A percentile compares a stretch with the other conserved stretches of the same genome.
phyloP scores from a whole-genome alignment of 2,888 invertebrate species.

The Eugnorisma glareosa region DNA sequence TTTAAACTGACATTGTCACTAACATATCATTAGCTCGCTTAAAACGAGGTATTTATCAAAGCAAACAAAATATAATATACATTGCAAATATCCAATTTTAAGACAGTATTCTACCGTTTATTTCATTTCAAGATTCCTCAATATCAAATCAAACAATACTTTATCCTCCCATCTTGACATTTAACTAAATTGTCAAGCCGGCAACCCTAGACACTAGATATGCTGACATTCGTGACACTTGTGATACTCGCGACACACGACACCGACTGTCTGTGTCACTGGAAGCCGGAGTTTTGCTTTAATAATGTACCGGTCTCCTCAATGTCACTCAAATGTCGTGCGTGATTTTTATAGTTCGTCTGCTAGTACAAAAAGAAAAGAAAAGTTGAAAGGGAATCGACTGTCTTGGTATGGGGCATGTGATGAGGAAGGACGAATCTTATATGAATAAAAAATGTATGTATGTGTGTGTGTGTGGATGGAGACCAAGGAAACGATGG shows the following conservation, averaged over 20 bases:
- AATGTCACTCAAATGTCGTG: conserved; percentile 38
- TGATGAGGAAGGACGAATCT: too few species aligned
- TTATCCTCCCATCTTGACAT: conserved; percentile 14
- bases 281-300: conserved; percentile 40
- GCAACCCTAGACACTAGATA: conserved; percentile 31
- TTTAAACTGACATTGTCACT: background rate
- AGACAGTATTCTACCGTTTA: background rate
- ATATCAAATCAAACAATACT: background rate
- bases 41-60: background rate
- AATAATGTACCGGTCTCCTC: conserved; percentile 37
- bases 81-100: background rate
- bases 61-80: background rate
- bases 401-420: background rate
- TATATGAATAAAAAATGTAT: background rate
- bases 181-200: conserved; percentile 10
- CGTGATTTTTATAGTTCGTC: conserved; percentile 4
- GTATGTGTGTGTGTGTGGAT: background rate
- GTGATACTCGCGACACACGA: conserved; percentile 30
- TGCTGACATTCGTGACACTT: conserved; percentile 33
- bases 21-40: background rate
- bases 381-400: background rate
- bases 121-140: conserved; percentile 10
- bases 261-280: conserved; percentile 27
- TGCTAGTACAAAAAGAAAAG: background rate
- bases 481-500: background rate